phyloP scores from a whole-genome alignment of 2,113 vertebrate species.

The Equus quagga region DNA sequence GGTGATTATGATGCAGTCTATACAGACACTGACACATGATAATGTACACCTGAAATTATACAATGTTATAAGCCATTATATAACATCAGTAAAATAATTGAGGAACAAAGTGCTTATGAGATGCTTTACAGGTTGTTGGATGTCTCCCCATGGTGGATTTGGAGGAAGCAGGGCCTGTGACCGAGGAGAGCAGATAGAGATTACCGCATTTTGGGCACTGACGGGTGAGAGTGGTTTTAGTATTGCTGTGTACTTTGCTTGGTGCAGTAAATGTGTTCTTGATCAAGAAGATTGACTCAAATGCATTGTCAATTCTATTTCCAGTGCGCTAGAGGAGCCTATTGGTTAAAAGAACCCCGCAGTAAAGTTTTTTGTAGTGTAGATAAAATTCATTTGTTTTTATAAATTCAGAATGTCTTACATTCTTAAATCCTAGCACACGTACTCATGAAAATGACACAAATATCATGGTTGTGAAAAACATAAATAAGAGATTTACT shows the following conservation, averaged over 20 bases:
- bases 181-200: neutral
- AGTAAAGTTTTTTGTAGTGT: neutral
- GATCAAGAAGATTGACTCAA: neutral
- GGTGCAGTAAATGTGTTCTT: neutral
- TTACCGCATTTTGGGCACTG: neutral
- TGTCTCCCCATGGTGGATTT: rapidly evolving
- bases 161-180: neutral
- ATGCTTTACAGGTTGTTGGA: neutral
- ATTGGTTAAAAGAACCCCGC: neutral
- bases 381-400: conserved; percentile 54
- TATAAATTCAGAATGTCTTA: neutral
- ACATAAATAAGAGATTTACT: neutral
- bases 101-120: neutral
- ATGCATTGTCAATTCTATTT: neutral
- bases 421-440: conserved; percentile 33
- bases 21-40: too few relatives aligned
- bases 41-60: too few relatives aligned
- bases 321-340: too few relatives aligned
- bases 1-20: too few relatives aligned
- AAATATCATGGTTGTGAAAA: neutral
- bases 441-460: conserved; percentile 32
- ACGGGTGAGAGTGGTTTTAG: neutral
- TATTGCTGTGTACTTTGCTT: neutral
- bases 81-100: too few relatives aligned
- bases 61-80: too few relatives aligned